phyloP scores from a whole-genome alignment of 2,113 vertebrate species.

The Lutjanus erythropterus region DNA sequence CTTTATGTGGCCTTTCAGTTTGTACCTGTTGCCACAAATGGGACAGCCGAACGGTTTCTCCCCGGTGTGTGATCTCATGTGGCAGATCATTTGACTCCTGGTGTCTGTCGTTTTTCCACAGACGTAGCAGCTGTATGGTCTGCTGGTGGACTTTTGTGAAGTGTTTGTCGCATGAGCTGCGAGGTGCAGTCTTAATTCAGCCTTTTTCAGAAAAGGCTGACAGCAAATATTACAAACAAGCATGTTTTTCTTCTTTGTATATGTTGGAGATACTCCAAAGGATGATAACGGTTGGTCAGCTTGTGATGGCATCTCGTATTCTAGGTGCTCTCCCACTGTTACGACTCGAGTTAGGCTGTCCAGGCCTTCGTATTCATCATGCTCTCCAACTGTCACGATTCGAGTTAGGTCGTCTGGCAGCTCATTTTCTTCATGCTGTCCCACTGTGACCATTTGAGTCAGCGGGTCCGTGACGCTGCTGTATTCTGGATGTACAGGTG shows the following conservation, averaged over 20 bases:
- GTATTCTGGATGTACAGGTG: background rate
- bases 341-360: background rate
- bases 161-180: background rate
- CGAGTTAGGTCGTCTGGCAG: background rate
- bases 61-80: slow-evolving; percentile 3
- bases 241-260: background rate
- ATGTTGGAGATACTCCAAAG: background rate
- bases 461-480: background rate
- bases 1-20: background rate
- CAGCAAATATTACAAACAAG: slow-evolving; percentile 16
- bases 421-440: background rate
- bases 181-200: background rate
- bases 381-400: background rate
- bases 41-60: slow-evolving; percentile 4
- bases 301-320: background rate
- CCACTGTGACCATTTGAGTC: background rate
- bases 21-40: slow-evolving; percentile 13
- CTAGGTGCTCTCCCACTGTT: background rate
- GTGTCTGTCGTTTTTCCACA: background rate
- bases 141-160: background rate
- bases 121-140: background rate
- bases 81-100: slow-evolving; percentile 6
- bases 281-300: background rate
- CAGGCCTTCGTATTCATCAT: background rate
- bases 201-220: slow-evolving; percentile 2